A percentile compares a stretch with the other conserved stretches of the same genome.
Conservation (phyloP, 30 jellyfish, hydroid and myxozoan species). For the Catostylus mosaicus region DNA sequence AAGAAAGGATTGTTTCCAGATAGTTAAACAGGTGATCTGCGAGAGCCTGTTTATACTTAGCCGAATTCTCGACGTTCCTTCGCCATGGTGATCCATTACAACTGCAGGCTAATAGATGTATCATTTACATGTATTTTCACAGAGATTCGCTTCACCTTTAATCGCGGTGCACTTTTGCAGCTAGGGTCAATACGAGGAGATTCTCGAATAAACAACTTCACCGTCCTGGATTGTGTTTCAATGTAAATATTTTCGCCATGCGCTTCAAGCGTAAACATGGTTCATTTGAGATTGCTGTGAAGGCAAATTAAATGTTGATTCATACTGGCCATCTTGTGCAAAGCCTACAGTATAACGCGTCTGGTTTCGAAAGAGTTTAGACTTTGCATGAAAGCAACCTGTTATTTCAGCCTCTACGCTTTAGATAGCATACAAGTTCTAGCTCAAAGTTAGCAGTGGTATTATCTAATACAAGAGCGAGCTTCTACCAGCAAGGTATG, state of each 20-base stretch:
- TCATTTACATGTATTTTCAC: not conserved
- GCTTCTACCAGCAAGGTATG: too few relatives aligned
- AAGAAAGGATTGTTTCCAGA: too few relatives aligned
- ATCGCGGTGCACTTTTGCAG: not conserved
- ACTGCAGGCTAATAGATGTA: too few relatives aligned
- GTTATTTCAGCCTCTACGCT: not conserved
- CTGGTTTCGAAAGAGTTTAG: not conserved
- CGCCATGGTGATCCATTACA: too few relatives aligned
- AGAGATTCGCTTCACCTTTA: not conserved
- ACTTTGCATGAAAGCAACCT: not conserved
- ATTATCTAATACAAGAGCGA: too few relatives aligned
- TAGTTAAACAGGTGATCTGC: too few relatives aligned
- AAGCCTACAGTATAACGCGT: not conserved
- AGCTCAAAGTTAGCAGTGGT: too few relatives aligned
- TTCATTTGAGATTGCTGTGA: not conserved
- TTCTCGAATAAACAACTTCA: not conserved
- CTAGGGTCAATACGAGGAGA: conserved; percentile 2
- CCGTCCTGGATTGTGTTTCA: conserved; percentile 15
- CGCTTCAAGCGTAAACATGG: not conserved
- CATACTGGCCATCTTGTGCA: not conserved
- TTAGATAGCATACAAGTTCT: not conserved
- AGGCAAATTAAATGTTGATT: not conserved
- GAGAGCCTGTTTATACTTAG: too few relatives aligned
- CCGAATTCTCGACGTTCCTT: too few relatives aligned
- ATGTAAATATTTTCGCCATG: conserved; percentile 30